Evolutionary conservation across 2,113 vertebrate species (phyloP), one percentile per base, ranked within the genome.

Genomic region (Nibea coibor): DNA sequence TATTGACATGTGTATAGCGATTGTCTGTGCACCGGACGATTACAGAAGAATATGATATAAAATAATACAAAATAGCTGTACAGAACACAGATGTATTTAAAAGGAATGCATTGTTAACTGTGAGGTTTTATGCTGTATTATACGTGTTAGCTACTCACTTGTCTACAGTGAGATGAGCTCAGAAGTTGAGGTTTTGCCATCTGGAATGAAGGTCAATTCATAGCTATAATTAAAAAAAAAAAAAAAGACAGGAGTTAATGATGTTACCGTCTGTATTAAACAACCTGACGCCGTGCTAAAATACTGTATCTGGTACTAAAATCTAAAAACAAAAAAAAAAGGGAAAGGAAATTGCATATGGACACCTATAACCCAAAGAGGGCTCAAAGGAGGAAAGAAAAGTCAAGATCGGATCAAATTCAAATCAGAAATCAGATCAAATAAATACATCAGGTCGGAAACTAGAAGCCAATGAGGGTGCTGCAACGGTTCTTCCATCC

Each of bases 1-100:
- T 95, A 95, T 94, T 95, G 91, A 94, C 89, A 91, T 93, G 89
- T 94, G 92, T 93, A 92, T 90, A 91, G 90, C 77, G 94, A 95
- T 95, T 94, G 93, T 94, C 94, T 91, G 93, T 94, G 94, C 94
- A 94, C 93, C 93, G 82, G 86, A 93, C 73, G 78, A 90, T 92
- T 92, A 93, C 92, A 92, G 90, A 86, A 84, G 88, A 82, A 95
- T 91, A 92, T 86, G 79, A 89, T 87, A 79, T 78, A 89, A 93
- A 93, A 89, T 80, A 84, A 91, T 89, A 86, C 75, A 89, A 89
- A 91, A 88, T n/a, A 86, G 72, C 77, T 89, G 81, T 88, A 90
- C 87, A 92, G 76, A 73, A 91, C 72, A 80, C 61, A 28, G 80
- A 82, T 64, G 84, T 84, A 59, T 84, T 84, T 63, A 88, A 89